Evolutionary conservation across 2,888 invertebrate species (phyloP).

Genomic region (Glyphotaelius pellucidus): DNA sequence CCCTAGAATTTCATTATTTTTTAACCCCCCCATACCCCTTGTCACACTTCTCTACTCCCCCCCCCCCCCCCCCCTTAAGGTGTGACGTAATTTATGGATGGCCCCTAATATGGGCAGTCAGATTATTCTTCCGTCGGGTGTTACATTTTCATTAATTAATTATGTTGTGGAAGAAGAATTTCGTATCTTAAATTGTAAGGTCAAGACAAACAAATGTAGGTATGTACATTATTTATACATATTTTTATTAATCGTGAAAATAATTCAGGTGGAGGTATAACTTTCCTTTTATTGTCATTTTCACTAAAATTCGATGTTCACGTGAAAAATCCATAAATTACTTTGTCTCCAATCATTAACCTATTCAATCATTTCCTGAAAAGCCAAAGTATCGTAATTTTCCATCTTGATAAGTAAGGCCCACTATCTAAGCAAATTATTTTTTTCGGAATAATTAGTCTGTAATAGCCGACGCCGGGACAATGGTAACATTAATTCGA

Average conservation of each 20-base stretch:
- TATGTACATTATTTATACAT: not conserved
- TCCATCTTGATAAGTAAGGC: not conserved
- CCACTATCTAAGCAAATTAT: not conserved
- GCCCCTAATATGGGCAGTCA: too few relatives aligned
- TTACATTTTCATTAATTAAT: too few relatives aligned
- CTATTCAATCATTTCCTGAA: not conserved
- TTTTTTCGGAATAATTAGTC: not conserved
- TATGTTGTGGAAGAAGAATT: too few relatives aligned
- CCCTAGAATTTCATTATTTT: too few relatives aligned
- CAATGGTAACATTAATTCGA: constrained; percentile 4
- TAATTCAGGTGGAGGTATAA: not conserved
- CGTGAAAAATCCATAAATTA: not conserved
- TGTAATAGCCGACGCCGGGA: not conserved
- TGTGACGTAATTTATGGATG: too few relatives aligned
- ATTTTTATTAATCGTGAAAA: not conserved
- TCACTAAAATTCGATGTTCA: not conserved
- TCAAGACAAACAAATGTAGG: not conserved
- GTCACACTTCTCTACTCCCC: too few relatives aligned
- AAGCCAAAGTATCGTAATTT: not conserved
- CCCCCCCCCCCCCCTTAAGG: too few relatives aligned
- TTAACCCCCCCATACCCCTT: too few relatives aligned
- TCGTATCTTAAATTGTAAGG: not conserved
- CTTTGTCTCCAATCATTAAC: not conserved
- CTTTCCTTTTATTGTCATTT: not conserved
- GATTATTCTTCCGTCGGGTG: too few relatives aligned